Base-by-base conservation (phyloP, 2,888 invertebrate genomes). In the Diabrotica balteata region DNA sequence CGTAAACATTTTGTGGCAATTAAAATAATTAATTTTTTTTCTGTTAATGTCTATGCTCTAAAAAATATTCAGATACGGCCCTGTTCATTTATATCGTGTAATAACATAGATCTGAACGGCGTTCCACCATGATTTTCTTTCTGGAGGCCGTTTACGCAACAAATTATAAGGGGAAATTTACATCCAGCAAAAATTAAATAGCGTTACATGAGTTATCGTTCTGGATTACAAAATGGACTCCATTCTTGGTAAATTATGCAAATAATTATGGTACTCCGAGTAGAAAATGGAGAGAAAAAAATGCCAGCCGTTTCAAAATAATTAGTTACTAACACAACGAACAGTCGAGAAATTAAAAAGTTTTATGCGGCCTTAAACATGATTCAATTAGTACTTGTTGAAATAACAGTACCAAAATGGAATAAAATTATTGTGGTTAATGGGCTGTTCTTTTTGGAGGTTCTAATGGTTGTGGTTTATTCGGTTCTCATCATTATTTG, bases 81-180 rank as follows among this genome's bases (percentile, higher is more conserved):
- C 55, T 57, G 55, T 45, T 8, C 47, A 7, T 17, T 70, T 67
- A 66, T 73, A 67, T 68, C 69, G 61, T 71, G 66, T 72, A 73
- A 73, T 73, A 73, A 70, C 69, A 70, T 57, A 66, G 71, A 68
- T 67, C 64, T 59, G 66, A 65, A 62, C 58, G 54, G 62, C 66
- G 71, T 73, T 73, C 69, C 72, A 73, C 71, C 71, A 73, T 73
- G 64, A 52, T 64, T 64, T 64, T 64, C 68, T 66, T 70, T 68
- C 66, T 66, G 60, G 66, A 66, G 59, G 49, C 67, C 71, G 65
- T 63, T 71, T 71, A 63, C 68, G 68, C 68, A 68, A 69, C 68
- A 66, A 69, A 67, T 68, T 69, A 66, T 70, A 65, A 63, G 64
- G 66, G 69, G 66, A 68, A 72, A 68, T 66, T 68, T 63, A 66